Conservation (phyloP, 2,113 vertebrate genomes). For the Physeter macrocephalus region DNA sequence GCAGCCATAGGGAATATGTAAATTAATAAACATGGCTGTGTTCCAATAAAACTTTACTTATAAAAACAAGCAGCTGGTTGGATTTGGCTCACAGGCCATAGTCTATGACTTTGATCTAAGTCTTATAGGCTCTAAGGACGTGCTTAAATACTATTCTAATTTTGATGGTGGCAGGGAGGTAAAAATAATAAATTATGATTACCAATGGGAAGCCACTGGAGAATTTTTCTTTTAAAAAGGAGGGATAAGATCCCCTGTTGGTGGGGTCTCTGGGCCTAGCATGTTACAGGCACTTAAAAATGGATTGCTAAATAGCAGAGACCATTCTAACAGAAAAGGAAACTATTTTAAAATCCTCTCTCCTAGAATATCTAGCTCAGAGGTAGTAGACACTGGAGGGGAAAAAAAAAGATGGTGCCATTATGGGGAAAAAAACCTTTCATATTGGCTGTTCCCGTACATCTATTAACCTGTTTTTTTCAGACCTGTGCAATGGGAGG, state of each 20-base stretch:
- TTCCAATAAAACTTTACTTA: background rate
- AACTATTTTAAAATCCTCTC: background rate
- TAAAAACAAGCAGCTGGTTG: background rate
- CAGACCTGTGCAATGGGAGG: background rate
- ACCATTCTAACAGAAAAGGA: background rate
- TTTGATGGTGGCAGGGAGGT: background rate
- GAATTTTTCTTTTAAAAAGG: background rate
- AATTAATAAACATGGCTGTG: background rate
- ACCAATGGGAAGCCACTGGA: background rate
- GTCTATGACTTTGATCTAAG: background rate
- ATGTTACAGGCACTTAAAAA: background rate
- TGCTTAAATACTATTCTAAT: background rate
- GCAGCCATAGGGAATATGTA: background rate
- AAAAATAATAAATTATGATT: background rate
- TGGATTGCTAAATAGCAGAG: background rate
- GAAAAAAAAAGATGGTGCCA: background rate
- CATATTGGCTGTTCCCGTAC: background rate
- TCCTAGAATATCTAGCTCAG: background rate
- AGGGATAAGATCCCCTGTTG: background rate
- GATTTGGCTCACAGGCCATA: background rate
- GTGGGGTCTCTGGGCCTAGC: background rate
- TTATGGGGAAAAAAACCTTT: background rate
- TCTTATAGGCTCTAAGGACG: background rate
- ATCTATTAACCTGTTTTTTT: background rate
- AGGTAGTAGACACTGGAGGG: background rate